Conservation (phyloP, 2,797 vertebrate species). For the Fistularia tabacaria region DNA sequence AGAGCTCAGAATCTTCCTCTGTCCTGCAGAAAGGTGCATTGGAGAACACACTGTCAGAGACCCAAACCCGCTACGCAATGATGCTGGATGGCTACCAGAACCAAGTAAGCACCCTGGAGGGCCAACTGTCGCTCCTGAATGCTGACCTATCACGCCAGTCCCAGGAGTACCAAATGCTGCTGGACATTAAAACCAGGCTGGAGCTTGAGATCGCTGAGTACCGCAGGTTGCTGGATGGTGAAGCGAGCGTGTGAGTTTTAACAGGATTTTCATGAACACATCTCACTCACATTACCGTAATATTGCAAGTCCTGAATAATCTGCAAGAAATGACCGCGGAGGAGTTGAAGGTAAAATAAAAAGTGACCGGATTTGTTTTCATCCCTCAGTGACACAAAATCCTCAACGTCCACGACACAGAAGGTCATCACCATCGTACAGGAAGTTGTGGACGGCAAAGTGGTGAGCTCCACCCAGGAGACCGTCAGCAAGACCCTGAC, state of each 20-base stretch:
- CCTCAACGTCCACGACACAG: constrained; percentile 39
- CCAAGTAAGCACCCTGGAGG: too few relatives aligned
- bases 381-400: constrained; percentile 3
- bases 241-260: constrained; percentile 28
- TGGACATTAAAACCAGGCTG: constrained; percentile 85
- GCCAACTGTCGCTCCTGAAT: too few relatives aligned
- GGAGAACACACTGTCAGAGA: too few relatives aligned
- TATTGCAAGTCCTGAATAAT: too few relatives aligned
- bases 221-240: constrained; percentile 84
- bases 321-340: too few relatives aligned
- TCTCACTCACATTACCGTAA: too few relatives aligned
- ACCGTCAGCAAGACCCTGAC: neutral
- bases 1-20: too few relatives aligned
- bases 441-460: constrained; percentile 77
- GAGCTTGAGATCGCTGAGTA: constrained; percentile 90
- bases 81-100: too few relatives aligned
- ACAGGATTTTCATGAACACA: too few relatives aligned
- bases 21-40: too few relatives aligned
- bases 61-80: too few relatives aligned
- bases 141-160: constrained; percentile 71
- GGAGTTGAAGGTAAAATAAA: too few relatives aligned
- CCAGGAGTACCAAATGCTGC: constrained; percentile 80
- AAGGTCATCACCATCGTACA: constrained; percentile 77
- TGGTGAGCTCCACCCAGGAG: constrained; percentile 57
- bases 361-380: neutral